Evolutionary conservation across 2,888 invertebrate genomes (phyloP), one percentile per base, ranked within the genome.

Genomic region (Himalopsyche anomala): DNA sequence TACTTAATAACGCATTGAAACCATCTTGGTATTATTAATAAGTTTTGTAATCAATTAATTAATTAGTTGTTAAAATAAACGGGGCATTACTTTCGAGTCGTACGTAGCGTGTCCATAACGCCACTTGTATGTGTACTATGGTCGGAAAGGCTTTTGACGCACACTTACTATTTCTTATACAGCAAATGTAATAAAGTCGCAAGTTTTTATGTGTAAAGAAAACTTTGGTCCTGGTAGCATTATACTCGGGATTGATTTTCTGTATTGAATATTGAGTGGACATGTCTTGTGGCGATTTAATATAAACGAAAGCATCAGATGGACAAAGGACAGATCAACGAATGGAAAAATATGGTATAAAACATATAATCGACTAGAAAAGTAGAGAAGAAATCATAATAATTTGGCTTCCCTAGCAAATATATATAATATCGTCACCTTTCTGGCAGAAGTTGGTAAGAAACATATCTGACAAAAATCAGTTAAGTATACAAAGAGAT

Each of bases 171-270:
- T 74, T 74, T 36, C 74, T 74, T 38, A 62, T 19, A 62, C 74
- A 38, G 74, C 2, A 5, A 74, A 74, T 38, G 38, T 74, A 74
- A 74, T 74, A 74, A 74, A 74, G 74, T 74, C 74, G 15, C 28
- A 74, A 74, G 74, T 74, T 74, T 69, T 36, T 74, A 74, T 74
- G 74, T 15, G 74, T 15, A 36, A 15, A 74, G 36, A 36, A 36
- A 74, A 74, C 74, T 74, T 51, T 38, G 38, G 38, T 15, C 36
- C 19, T 36, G 36, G 74, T 4, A 36, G 74, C 74, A 74, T 74
- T 74, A 38, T 74, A 15, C 36, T 51, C 38, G 38, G 36, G 74
- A 74, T 74, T 74, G 36, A 74, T 74, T 74, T 74, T 74, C 74
- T 36, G 74, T 74, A 74, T 74, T 74, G 11, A 38, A 36, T 74